Percentiles rank a stretch among this genome's conserved stretches.
phyloP scores from a whole-genome alignment of 2,113 vertebrate genomes.

The Scartelaos histophorus region DNA sequence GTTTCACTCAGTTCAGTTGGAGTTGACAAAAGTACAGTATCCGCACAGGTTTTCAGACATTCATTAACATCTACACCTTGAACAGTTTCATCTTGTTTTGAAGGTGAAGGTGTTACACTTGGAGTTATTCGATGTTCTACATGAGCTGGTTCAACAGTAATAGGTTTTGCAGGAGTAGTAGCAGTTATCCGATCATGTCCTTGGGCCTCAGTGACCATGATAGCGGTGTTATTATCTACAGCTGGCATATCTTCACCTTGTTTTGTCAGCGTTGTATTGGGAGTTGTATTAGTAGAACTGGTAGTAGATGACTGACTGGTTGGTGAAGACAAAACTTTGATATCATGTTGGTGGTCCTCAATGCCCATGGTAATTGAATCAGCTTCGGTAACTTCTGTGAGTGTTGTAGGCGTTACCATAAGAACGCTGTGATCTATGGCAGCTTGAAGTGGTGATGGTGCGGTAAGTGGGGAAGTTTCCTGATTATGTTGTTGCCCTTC shows the following conservation, averaged over 20 bases:
- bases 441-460: conserved; percentile 4
- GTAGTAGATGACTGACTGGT: not conserved
- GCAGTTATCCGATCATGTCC: not conserved
- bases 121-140: not conserved
- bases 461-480: too few relatives aligned
- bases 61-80: not conserved
- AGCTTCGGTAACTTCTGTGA: not conserved
- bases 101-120: not conserved
- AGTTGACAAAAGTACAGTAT: not conserved
- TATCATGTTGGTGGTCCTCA: not conserved
- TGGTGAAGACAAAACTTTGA: not conserved
- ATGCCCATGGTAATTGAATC: not conserved
- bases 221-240: not conserved
- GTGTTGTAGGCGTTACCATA: not conserved
- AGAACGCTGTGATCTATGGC: not conserved
- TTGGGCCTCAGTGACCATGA: not conserved
- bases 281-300: not conserved
- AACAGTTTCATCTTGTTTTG: not conserved
- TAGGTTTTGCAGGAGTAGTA: not conserved
- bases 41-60: not conserved
- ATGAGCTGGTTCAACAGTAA: not conserved
- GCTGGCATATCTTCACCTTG: not conserved
- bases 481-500: not conserved
- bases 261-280: not conserved
- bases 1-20: not conserved